A percentile compares a stretch with the other conserved stretches of the same genome.
Evolutionary conservation across 1,140 invertebrate species (phyloP).

Genomic region (Conus ventricosus): DNA sequence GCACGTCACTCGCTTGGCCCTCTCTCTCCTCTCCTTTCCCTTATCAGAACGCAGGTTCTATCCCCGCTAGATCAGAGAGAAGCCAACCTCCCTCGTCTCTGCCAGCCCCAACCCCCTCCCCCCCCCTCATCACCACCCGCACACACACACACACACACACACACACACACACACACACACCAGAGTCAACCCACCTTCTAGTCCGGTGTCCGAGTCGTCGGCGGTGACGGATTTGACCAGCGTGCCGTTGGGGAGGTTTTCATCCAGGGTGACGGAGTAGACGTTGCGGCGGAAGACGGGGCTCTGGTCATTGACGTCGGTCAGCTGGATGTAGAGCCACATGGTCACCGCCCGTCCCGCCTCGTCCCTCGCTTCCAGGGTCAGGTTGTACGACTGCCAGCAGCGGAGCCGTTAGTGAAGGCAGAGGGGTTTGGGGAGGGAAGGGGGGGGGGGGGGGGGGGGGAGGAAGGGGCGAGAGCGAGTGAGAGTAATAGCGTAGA

Average conservation of each 20-base stretch:
- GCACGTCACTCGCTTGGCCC: too few species aligned
- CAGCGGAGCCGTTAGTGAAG: not conserved
- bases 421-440: not conserved
- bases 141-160: too few species aligned
- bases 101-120: too few species aligned
- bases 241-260: conserved; percentile 51
- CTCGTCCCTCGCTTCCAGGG: conserved; percentile 51
- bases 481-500: too few species aligned
- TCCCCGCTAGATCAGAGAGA: too few species aligned
- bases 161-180: too few species aligned
- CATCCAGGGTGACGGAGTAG: conserved; percentile 46
- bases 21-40: too few species aligned
- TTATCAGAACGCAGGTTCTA: too few species aligned
- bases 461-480: conserved; percentile 7
- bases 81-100: too few species aligned
- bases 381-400: conserved; percentile 44
- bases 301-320: conserved; percentile 56
- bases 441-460: not conserved
- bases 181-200: not conserved
- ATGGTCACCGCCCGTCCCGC: conserved; percentile 46
- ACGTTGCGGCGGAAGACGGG: conserved; percentile 54
- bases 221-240: conserved; percentile 50
- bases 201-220: conserved; percentile 46
- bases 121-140: too few species aligned
- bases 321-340: conserved; percentile 50